These are phyloP conservation scores for Zoanthus gigantus DNA, from an alignment of 92 coral and sea anemone genomes.

Conservation along the genomic window DNA sequence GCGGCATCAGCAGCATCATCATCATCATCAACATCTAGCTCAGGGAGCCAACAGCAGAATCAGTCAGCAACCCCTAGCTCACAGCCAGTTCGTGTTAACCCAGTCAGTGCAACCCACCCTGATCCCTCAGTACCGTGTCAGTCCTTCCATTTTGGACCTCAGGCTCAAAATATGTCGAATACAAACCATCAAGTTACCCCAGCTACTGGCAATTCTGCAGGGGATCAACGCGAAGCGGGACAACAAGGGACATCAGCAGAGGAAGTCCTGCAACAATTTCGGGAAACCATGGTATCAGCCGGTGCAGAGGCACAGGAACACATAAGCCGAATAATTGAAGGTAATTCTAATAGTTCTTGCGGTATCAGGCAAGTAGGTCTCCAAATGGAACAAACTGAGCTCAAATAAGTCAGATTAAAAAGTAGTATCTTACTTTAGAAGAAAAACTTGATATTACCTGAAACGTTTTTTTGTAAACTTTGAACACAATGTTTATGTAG, in stretches of 20 bases:
- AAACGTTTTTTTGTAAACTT: too few relatives aligned
- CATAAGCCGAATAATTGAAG: neutral
- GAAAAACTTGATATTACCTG: too few relatives aligned
- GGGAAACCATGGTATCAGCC: slow-evolving; percentile 24
- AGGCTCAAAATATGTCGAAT: slow-evolving; percentile 59
- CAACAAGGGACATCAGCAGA: slow-evolving; percentile 27
- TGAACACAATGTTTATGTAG: too few relatives aligned
- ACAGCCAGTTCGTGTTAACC: slow-evolving; percentile 36
- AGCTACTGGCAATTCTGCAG: slow-evolving; percentile 5
- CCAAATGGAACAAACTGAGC: neutral
- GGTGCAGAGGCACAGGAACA: slow-evolving; percentile 15
- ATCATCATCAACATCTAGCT: slow-evolving; percentile 49
- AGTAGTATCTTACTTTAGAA: too few relatives aligned
- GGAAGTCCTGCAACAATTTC: slow-evolving; percentile 5
- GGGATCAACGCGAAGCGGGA: slow-evolving; percentile 7
- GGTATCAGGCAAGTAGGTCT: neutral
- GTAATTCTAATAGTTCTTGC: slow-evolving; percentile 1
- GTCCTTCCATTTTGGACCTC: slow-evolving; percentile 98
- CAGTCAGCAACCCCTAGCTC: slow-evolving; percentile 45
- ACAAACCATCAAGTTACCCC: slow-evolving; percentile 40
- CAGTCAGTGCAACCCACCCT: slow-evolving; percentile 72
- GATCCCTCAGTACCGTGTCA: slow-evolving; percentile 97
- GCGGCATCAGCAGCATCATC: slow-evolving; percentile 17
- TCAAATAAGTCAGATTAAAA: too few relatives aligned
- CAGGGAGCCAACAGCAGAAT: slow-evolving; percentile 58